Conservation (phyloP, 2,797 vertebrate genomes). For the Catostomus latipinnis region DNA sequence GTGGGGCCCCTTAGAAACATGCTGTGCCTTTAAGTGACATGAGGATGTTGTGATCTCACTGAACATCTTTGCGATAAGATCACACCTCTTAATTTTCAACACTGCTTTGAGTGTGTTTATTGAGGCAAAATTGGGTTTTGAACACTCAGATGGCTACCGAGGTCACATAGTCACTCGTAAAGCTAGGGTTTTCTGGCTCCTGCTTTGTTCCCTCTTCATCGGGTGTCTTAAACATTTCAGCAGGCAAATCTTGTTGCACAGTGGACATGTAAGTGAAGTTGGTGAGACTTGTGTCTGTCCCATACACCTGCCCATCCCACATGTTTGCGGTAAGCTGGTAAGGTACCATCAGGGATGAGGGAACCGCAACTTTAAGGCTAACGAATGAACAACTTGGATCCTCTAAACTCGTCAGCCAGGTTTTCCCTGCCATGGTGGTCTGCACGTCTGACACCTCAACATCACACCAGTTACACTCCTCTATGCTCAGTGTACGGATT, state of each 20-base stretch:
- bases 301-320: neutral
- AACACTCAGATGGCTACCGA: neutral
- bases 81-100: neutral
- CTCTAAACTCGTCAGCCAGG: neutral
- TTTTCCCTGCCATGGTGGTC: neutral
- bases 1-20: neutral
- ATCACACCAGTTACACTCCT: slow-evolving; percentile 64
- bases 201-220: neutral
- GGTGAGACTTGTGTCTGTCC: neutral
- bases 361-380: neutral
- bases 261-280: slow-evolving; percentile 45
- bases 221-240: neutral
- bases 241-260: neutral
- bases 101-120: neutral
- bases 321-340: neutral
- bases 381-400: neutral
- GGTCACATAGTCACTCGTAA: slow-evolving; percentile 20
- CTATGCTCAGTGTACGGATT: slow-evolving; percentile 57
- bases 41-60: neutral
- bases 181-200: neutral
- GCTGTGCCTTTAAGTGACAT: neutral
- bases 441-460: slow-evolving; percentile 45
- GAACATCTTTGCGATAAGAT: neutral
- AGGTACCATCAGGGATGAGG: neutral
- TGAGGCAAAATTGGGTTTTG: neutral